Conservation (phyloP, 2,113 vertebrate genomes). For the Paraplagusia blochii region DNA sequence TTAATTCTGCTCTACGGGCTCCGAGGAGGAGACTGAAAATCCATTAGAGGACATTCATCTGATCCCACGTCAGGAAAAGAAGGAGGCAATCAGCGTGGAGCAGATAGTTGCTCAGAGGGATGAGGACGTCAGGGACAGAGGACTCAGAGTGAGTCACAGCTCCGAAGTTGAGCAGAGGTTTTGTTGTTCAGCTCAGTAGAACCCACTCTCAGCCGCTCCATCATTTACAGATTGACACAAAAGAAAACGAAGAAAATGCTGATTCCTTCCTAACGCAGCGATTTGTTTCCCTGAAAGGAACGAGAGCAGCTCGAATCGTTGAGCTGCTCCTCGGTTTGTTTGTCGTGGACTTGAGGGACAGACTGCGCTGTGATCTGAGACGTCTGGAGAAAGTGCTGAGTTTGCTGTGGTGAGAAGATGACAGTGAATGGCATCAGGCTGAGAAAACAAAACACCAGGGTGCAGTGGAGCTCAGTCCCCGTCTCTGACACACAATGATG, state of each 20-base stretch:
- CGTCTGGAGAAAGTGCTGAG: too few species aligned
- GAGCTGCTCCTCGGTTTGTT: not conserved
- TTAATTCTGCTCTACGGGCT: conserved; percentile 60
- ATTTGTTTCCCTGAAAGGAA: not conserved
- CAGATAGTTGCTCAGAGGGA: conserved; percentile 21
- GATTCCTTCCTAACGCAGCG: not conserved
- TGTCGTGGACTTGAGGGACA: not conserved
- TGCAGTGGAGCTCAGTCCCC: not conserved
- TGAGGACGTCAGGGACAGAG: not conserved
- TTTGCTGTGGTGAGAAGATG: not conserved
- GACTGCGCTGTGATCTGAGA: too few species aligned
- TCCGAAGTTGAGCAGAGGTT: not conserved
- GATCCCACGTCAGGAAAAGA: conserved; percentile 44
- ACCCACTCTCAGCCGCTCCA: not conserved
- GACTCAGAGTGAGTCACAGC: not conserved
- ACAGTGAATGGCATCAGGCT: conserved; percentile 21
- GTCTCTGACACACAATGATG: not conserved
- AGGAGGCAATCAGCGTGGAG: conserved; percentile 54
- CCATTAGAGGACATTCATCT: conserved; percentile 72
- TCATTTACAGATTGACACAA: not conserved
- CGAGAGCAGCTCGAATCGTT: not conserved
- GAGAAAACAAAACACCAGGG: not conserved
- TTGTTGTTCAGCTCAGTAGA: not conserved
- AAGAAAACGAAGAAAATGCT: not conserved
- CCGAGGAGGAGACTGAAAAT: conserved; percentile 74